Evolutionary conservation across 1,140 invertebrate genomes (phyloP).

Genomic region (Papilio polytes): DNA sequence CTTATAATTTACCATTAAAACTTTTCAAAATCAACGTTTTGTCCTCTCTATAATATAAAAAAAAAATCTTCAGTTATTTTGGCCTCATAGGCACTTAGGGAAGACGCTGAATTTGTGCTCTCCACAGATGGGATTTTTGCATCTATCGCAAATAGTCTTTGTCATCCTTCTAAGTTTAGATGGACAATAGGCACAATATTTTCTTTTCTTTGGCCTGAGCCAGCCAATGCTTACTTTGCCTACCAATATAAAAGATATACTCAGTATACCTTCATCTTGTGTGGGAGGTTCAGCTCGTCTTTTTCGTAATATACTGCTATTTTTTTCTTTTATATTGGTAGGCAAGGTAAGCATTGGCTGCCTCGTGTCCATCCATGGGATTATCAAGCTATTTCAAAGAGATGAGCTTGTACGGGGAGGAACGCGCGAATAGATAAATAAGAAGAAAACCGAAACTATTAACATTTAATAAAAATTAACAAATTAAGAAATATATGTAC

Average conservation of each 20-base stretch:
- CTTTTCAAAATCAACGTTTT: too few species aligned
- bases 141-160: constrained; percentile 42
- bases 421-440: too few species aligned
- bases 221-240: too few species aligned
- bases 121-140: constrained; percentile 47
- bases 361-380: constrained; percentile 40
- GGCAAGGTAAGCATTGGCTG: constrained; percentile 37
- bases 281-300: constrained; percentile 1
- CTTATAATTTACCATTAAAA: too few species aligned
- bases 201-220: constrained; percentile 47
- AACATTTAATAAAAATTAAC: too few species aligned
- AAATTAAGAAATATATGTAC: too few species aligned
- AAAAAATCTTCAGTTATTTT: too few species aligned
- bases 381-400: constrained; percentile 38
- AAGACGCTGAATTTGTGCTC: constrained; percentile 44
- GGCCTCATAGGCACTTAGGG: too few species aligned
- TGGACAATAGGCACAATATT: constrained; percentile 48
- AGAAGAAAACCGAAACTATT: too few species aligned
- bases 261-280: constrained; percentile 33
- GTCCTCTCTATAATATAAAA: too few species aligned
- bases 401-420: too few species aligned
- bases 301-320: constrained; percentile 29
- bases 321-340: constrained; percentile 42
- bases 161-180: constrained; percentile 50
- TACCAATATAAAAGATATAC: too few species aligned